A percentile compares a stretch with the other conserved stretches of the same genome.
Evolutionary conservation across 2,113 vertebrate species (phyloP).

Genomic region (Piprites chloris): DNA sequence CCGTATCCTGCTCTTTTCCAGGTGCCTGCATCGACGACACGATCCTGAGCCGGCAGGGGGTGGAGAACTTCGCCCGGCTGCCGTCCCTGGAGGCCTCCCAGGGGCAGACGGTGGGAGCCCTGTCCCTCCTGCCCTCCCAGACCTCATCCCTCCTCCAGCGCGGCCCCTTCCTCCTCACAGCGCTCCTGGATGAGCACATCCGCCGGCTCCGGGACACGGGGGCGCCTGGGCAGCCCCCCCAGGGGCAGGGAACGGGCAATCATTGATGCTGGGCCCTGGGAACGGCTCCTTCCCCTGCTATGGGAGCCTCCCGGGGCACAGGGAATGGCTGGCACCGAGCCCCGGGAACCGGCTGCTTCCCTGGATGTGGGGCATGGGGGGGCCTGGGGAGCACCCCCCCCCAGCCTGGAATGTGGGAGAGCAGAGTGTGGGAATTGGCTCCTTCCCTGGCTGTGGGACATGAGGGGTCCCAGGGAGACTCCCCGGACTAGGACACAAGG

Average conservation of each 20-base stretch:
- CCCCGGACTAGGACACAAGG: accelerated
- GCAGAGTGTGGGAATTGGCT: neutral
- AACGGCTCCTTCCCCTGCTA: neutral
- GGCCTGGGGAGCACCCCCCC: no score
- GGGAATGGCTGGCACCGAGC: neutral
- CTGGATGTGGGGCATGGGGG: neutral
- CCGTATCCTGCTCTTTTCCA: neutral
- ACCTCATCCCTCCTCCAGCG: slow-evolving; percentile 78
- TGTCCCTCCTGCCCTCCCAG: slow-evolving; percentile 74
- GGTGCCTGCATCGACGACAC: slow-evolving; percentile 86
- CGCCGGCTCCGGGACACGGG: slow-evolving; percentile 45
- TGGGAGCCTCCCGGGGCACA: neutral
- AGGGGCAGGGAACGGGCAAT: neutral
- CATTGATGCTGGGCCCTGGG: neutral
- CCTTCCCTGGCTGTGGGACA: neutral
- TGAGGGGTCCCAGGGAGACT: neutral
- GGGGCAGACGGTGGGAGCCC: slow-evolving; percentile 78
- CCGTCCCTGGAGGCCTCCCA: slow-evolving; percentile 71
- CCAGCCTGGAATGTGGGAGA: no score
- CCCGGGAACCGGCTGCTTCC: neutral
- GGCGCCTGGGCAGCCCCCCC: neutral
- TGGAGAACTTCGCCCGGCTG: slow-evolving; percentile 82
- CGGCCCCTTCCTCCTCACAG: slow-evolving; percentile 71
- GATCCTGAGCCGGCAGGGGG: slow-evolving; percentile 83
- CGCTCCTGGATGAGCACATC: slow-evolving; percentile 83